A percentile compares a stretch with the other conserved stretches of the same genome.
These are phyloP conservation scores for Sisyra terminalis DNA, from an alignment of 2,888 invertebrate genomes.

Conservation along the genomic window DNA sequence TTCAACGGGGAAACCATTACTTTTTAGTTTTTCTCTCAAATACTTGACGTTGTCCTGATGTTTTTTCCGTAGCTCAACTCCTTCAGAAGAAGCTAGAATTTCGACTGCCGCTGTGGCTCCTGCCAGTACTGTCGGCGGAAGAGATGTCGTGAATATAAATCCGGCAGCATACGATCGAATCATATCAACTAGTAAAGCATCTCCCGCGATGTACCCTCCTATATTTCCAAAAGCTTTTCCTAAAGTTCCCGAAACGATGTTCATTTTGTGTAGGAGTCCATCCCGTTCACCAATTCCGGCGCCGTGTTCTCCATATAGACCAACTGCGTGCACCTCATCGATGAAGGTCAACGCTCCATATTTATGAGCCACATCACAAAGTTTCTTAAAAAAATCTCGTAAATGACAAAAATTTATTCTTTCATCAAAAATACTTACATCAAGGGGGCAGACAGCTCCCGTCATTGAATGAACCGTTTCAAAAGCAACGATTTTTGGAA, in stretches of 20 bases:
- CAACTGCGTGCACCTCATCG: conserved; percentile 96
- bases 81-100: conserved; percentile 76
- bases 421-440: no score
- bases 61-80: conserved; percentile 49
- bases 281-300: conserved; percentile 90
- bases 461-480: conserved; percentile 99
- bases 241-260: conserved; percentile 89
- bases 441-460: conserved; percentile 84
- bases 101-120: conserved; percentile 74
- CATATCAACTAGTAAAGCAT: conserved; percentile 43
- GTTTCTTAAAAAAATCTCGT: conserved; percentile 39
- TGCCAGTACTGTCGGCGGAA: conserved; percentile 83
- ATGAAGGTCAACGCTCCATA: conserved; percentile 90
- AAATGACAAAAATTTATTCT: no score
- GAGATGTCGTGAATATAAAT: conserved; percentile 93
- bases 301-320: conserved; percentile 82
- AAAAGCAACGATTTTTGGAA: conserved; percentile 93
- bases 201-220: conserved; percentile 64
- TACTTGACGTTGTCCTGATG: conserved; percentile 84
- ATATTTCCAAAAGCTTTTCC: conserved; percentile 95
- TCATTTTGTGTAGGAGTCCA: conserved; percentile 64
- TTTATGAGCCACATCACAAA: conserved; percentile 80
- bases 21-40: conserved; percentile 55
- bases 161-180: conserved; percentile 92
- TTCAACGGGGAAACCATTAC: conserved; percentile 72